These are phyloP conservation scores for Pagrus major DNA, from an alignment of 2,113 vertebrate species.

Conservation along the genomic window DNA sequence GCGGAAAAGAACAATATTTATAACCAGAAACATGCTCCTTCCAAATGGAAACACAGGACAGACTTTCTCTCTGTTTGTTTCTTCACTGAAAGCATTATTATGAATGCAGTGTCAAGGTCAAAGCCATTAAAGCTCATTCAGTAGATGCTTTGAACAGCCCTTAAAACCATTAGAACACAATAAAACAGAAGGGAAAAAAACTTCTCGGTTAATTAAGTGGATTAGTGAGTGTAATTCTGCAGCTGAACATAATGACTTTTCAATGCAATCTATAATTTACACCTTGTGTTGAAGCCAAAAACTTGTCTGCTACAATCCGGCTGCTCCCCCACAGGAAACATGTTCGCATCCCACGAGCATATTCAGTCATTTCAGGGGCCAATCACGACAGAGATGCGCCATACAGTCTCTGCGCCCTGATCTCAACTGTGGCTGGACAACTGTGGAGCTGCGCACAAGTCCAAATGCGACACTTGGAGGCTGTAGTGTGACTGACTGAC, in stretches of 20 bases:
- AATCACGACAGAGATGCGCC: constrained; percentile 70
- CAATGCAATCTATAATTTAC: background rate
- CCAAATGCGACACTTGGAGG: constrained; percentile 44
- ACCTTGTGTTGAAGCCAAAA: constrained; percentile 33
- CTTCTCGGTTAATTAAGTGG: background rate
- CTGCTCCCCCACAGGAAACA: constrained; percentile 59
- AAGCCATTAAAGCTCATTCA: constrained; percentile 11
- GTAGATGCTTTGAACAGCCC: background rate
- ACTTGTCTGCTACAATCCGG: constrained; percentile 33
- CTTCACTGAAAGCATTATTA: background rate
- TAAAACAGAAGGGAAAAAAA: background rate
- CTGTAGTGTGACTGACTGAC: background rate
- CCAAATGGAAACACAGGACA: background rate
- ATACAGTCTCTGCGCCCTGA: constrained; percentile 37
- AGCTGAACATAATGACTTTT: background rate
- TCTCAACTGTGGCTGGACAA: constrained; percentile 63
- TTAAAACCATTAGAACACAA: constrained; percentile 11
- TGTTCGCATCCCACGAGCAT: constrained; percentile 16
- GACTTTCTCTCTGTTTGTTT: background rate
- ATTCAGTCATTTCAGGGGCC: constrained; percentile 31
- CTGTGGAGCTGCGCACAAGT: constrained; percentile 58
- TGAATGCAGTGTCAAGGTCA: constrained; percentile 33
- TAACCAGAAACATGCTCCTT: background rate
- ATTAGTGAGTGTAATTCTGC: background rate
- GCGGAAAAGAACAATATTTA: constrained; percentile 3